Evolutionary conservation across 2,888 invertebrate genomes (phyloP).

Genomic region (Prosapia bicincta): DNA sequence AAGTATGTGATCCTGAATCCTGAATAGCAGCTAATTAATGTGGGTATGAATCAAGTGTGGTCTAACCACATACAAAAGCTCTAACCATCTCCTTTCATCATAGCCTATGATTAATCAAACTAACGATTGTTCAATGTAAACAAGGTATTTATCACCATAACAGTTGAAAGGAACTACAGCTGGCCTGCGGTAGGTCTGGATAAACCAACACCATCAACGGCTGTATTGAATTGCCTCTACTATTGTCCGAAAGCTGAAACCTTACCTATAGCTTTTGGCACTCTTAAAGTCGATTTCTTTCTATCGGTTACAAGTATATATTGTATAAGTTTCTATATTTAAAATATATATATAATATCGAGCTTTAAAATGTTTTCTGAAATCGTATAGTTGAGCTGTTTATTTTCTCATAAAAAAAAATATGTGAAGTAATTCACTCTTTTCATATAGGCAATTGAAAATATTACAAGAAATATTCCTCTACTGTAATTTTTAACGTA

Average conservation of each 20-base stretch:
- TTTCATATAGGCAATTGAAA: too few species aligned
- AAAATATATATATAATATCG: too few species aligned
- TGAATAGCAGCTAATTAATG: neutral
- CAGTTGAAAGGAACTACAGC: neutral
- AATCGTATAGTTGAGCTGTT: too few species aligned
- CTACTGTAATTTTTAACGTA: too few species aligned
- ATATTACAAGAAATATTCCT: too few species aligned
- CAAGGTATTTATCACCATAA: conserved; percentile 30
- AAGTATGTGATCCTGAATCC: neutral
- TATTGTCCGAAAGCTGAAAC: neutral
- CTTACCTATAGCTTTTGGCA: neutral
- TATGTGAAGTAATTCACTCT: too few species aligned
- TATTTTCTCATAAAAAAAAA: too few species aligned
- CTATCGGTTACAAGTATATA: too few species aligned
- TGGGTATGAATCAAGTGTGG: neutral
- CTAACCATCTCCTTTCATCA: conserved; percentile 2
- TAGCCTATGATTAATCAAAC: neutral
- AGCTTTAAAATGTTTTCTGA: too few species aligned
- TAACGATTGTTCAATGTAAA: conserved; percentile 23
- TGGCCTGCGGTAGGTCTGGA: neutral
- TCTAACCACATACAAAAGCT: neutral
- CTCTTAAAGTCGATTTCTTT: neutral
- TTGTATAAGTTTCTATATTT: too few species aligned
- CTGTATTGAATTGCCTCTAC: neutral
- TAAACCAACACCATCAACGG: neutral